Percentiles rank a stretch among this genome's conserved stretches.
These are phyloP conservation scores for Electrophaes corylata DNA, from an alignment of 2,888 invertebrate species.

Conservation along the genomic window DNA sequence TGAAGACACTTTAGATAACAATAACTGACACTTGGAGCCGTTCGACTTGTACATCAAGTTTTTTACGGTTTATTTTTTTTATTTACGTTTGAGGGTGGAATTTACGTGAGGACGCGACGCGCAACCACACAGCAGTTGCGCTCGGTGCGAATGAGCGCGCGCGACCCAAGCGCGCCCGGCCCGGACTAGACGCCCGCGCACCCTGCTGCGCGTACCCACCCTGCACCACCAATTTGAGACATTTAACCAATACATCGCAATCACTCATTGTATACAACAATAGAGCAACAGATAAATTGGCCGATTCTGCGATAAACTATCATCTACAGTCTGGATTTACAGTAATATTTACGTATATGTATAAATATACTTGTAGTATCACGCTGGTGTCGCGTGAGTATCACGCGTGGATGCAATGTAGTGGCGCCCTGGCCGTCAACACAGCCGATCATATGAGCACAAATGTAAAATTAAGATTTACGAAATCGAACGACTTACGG, in stretches of 20 bases:
- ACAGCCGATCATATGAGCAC: constrained; percentile 21
- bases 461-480: constrained; percentile 30
- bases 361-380: constrained; percentile 66
- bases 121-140: constrained; percentile 69
- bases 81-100: constrained; percentile 51
- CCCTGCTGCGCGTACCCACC: constrained; percentile 43
- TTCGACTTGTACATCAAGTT: constrained; percentile 47
- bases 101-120: constrained; percentile 46
- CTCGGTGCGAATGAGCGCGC: constrained; percentile 64
- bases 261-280: constrained; percentile 53
- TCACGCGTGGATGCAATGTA: constrained; percentile 67
- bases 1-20: constrained; percentile 64
- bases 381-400: constrained; percentile 66
- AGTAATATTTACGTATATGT: constrained; percentile 48
- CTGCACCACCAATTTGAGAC: constrained; percentile 63
- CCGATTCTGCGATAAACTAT: constrained; percentile 61
- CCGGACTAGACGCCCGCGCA: constrained; percentile 44
- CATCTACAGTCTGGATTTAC: constrained; percentile 53
- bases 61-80: constrained; percentile 38
- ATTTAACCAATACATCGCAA: constrained; percentile 56
- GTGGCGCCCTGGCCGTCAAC: constrained; percentile 56
- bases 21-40: constrained; percentile 63
- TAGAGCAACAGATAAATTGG: constrained; percentile 55
- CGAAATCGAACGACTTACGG: constrained; percentile 39
- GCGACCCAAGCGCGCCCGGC: constrained; percentile 47